Evolutionary conservation across 2,888 invertebrate genomes (phyloP), one percentile per base, ranked within the genome.

Genomic region (Archaeoteleia sp.): DNA sequence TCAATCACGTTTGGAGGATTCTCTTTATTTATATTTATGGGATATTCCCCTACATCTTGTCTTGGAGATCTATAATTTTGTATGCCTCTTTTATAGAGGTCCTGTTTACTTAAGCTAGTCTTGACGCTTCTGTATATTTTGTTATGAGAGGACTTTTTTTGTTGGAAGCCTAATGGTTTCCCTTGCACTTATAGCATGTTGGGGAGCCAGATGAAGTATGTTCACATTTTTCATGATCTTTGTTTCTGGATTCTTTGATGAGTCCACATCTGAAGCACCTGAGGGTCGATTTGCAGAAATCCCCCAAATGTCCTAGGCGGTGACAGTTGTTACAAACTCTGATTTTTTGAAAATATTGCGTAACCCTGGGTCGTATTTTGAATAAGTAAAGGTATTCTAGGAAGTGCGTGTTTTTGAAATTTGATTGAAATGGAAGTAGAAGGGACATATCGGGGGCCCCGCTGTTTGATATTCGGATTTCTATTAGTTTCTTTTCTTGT

Each of bases 151-250:
- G 53, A 9, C 53, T 32, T 42, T 30, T 32, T 23, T n/a, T 53
- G n/a, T 14, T 53, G 1, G 53, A 53, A 1, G n/a, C 53, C 53
- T 40, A 53, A 9, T 53, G 53, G 5, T 43, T 34, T 0, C 35
- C 42, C 6, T 32, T 5, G 10, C 53, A 53, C 1, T 32, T 40
- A 12, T 20, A 53, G 7, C 53, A 53, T 9, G 1, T n/a, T n/a
- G n/a, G n/a, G 7, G 5, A 8, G 2, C 8, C 8, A 4, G 5
- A 2, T 20, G n/a, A n/a, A n/a, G n/a, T n/a, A n/a, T n/a, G n/a
- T n/a, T n/a, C n/a, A n/a, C n/a, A n/a, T n/a, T n/a, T n/a, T n/a
- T n/a, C n/a, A n/a, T n/a, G n/a, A n/a, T n/a, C n/a, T n/a, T n/a
- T n/a, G n/a, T n/a, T n/a, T n/a, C n/a, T n/a, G n/a, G n/a, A n/a